Evolutionary conservation across 2,113 vertebrate species (phyloP), one percentile per base, ranked within the genome.

Genomic region (Muntiacus reevesi): DNA sequence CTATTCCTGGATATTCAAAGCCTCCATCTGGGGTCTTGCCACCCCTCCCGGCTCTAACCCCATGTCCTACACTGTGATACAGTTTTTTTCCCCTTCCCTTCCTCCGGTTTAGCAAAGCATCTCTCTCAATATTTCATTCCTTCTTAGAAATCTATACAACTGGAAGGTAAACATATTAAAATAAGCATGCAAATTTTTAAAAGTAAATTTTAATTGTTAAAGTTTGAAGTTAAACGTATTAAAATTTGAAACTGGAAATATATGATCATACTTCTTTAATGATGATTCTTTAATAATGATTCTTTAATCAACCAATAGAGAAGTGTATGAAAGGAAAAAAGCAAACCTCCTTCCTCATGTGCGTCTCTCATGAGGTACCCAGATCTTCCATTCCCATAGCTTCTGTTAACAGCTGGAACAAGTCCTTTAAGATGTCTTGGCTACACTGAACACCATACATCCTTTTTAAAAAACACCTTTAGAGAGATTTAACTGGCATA

Each of bases 21-120:
- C 9, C 25, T 25, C 30, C 13, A 6, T 45, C 50, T 62, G 83
- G 55, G 47, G 21, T n/a, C 55, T 54, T 4, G 19, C 14, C 67
- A 71, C 19, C n/a, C n/a, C 19, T 23, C 67, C 67, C 19, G 1
- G 1, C 19, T 36, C n/a, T 23, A 71, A 23, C 2, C 21, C 12
- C 0, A 0, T 4, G 12, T 27, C 4, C 27, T 21, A 10, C 7
- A 12, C 0, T 40, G 59, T 47, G 23, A 45, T 47, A 21, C 5
- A 74, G 21, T 40, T 59, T 8, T 36, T 23, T 74, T 6, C 47
- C 43, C 6, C 30, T 62, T 23, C 17, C 6, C 25, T 40, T 45
- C 76, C 55, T 55, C 3, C 30, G 2, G 13, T 33, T 45, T 13
- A 78, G 40, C 62, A 91, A 78, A 82, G 33, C 1, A n/a, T 1